These are phyloP conservation scores for Chymomyza procnemis DNA, from an alignment of 2,888 invertebrate genomes.

Conservation along the genomic window DNA sequence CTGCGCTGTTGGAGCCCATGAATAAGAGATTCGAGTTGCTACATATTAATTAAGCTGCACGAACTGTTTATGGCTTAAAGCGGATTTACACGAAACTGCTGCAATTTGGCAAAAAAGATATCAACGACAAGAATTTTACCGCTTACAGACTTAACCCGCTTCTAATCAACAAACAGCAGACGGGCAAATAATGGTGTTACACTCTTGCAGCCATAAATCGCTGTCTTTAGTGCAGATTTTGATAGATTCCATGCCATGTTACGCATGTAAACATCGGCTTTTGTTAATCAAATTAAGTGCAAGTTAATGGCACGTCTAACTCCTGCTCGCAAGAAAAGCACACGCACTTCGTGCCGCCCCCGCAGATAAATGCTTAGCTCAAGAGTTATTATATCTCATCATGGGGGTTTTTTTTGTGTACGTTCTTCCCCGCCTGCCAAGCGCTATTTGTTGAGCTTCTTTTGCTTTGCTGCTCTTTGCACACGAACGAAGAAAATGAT, in stretches of 20 bases:
- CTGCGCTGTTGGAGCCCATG: neutral
- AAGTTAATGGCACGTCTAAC: conserved; percentile 58
- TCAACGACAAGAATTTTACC: neutral
- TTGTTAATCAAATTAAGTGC: conserved; percentile 76
- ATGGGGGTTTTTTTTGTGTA: conserved; percentile 12
- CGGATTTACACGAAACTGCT: neutral
- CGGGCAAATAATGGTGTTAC: neutral
- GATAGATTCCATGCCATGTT: conserved; percentile 59
- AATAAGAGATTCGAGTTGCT: neutral
- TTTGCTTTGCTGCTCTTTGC: conserved; percentile 46
- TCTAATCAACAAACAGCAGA: neutral
- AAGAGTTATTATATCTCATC: conserved; percentile 51
- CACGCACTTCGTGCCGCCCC: conserved; percentile 17
- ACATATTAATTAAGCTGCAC: neutral
- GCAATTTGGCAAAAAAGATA: neutral
- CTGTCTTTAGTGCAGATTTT: conserved; percentile 13
- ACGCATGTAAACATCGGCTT: conserved; percentile 68
- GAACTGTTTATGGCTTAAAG: neutral
- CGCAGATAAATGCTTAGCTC: conserved; percentile 1
- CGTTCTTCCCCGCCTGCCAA: neutral
- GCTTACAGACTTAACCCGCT: too few relatives aligned
- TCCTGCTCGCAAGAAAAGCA: neutral
- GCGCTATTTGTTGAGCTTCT: neutral
- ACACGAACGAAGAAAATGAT: conserved; percentile 59
- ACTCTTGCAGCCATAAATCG: neutral